Evolutionary conservation across 2,113 vertebrate genomes (phyloP).

Genomic region (Pollachius pollachius): DNA sequence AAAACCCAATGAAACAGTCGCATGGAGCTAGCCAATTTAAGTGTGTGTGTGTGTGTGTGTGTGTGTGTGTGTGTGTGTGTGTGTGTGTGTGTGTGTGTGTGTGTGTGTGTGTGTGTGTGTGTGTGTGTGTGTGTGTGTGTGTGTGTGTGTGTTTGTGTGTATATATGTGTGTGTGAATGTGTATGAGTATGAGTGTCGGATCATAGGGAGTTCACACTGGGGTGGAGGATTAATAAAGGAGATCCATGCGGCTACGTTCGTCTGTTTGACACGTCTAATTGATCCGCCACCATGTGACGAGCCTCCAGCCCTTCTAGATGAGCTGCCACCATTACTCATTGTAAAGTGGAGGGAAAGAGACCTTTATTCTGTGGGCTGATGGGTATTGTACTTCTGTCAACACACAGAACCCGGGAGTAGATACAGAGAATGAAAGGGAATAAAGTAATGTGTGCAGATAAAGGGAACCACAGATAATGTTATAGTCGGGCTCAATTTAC

Average conservation of each 20-base stretch:
- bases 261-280: conserved; percentile 43
- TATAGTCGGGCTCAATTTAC: no score
- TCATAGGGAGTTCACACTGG: conserved; percentile 29
- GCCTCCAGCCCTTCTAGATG: conserved; percentile 11
- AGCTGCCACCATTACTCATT: neutral
- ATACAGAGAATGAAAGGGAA: no score
- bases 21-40: neutral
- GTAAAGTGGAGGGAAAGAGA: conserved; percentile 9
- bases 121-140: neutral
- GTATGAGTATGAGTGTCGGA: conserved; percentile 3
- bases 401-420: neutral
- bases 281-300: conserved; percentile 34
- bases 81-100: neutral
- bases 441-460: no score
- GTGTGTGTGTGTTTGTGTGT: neutral
- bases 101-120: neutral
- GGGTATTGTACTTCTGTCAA: neutral
- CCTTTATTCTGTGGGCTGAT: neutral
- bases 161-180: neutral
- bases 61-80: neutral
- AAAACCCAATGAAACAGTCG: neutral
- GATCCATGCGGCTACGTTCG: conserved; percentile 22
- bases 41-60: neutral
- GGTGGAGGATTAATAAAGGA: conserved; percentile 35
- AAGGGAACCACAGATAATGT: no score